These are phyloP conservation scores for Xestia rhomboidea DNA, from an alignment of 2,888 invertebrate genomes.

Conservation along the genomic window DNA sequence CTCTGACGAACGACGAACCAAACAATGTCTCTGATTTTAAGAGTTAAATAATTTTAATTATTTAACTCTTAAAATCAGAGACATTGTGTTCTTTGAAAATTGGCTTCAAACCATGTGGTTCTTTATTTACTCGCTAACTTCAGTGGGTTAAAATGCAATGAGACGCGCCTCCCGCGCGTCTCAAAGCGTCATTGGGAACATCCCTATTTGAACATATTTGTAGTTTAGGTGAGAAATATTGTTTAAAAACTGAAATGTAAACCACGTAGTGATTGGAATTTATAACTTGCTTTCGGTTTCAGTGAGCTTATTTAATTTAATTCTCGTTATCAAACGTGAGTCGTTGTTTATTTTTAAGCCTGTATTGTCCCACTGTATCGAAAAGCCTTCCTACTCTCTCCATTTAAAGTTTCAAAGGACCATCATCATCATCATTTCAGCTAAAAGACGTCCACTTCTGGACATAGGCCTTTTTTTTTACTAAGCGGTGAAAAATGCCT, in stretches of 20 bases:
- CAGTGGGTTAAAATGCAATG: background rate
- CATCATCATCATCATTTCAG: too few species aligned
- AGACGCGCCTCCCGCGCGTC: too few species aligned
- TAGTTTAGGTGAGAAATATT: background rate
- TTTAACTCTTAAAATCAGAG: background rate
- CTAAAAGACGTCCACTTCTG: too few species aligned
- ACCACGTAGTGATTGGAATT: background rate
- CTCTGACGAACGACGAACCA: too few species aligned
- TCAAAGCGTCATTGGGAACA: background rate
- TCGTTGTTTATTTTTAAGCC: background rate
- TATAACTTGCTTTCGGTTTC: background rate
- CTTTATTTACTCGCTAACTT: background rate
- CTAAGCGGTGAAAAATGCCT: too few species aligned
- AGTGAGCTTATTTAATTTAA: background rate
- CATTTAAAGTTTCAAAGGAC: background rate
- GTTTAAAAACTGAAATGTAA: background rate
- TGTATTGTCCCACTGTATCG: background rate
- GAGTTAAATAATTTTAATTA: too few species aligned
- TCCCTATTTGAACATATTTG: background rate
- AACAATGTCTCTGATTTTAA: too few species aligned
- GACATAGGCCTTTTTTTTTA: too few species aligned
- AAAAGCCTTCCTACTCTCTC: background rate
- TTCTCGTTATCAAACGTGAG: background rate
- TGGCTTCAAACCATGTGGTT: background rate
- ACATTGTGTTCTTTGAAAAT: background rate